Evolutionary conservation across 2,888 invertebrate species (phyloP).

Genomic region (Serripes groenlandicus): DNA sequence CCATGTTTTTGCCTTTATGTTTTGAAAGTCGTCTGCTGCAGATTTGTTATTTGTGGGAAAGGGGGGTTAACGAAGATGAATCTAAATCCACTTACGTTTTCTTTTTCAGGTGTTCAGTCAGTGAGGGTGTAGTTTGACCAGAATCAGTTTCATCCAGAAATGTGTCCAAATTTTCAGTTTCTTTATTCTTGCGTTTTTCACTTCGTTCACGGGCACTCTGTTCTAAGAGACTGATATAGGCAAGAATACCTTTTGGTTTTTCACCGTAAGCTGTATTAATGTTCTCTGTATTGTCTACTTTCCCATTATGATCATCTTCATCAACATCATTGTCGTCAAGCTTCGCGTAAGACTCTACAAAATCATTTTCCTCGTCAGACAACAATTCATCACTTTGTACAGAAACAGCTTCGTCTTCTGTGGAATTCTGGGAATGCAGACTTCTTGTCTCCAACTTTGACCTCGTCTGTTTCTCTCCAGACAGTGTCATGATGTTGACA

Average conservation of each 20-base stretch:
- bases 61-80: no score
- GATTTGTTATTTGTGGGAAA: no score
- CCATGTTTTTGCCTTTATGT: no score
- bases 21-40: no score
- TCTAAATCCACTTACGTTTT: slow-evolving; percentile 61
- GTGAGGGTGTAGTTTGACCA: slow-evolving; percentile 63
- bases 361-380: slow-evolving; percentile 75
- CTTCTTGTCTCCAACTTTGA: slow-evolving; percentile 54
- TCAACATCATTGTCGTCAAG: slow-evolving; percentile 57
- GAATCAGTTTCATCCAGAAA: slow-evolving; percentile 61
- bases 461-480: slow-evolving; percentile 64
- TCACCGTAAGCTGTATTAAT: slow-evolving; percentile 59
- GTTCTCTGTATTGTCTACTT: slow-evolving; percentile 68
- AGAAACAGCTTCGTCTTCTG: slow-evolving; percentile 60
- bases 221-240: slow-evolving; percentile 85
- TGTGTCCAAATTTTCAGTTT: slow-evolving; percentile 57
- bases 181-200: slow-evolving; percentile 65
- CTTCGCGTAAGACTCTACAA: slow-evolving; percentile 66
- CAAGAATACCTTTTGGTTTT: slow-evolving; percentile 81
- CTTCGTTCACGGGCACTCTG: slow-evolving; percentile 76
- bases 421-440: slow-evolving; percentile 59
- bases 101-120: slow-evolving; percentile 57
- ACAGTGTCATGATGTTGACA: slow-evolving; percentile 70
- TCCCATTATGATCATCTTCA: slow-evolving; percentile 47
- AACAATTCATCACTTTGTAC: slow-evolving; percentile 69